Evolutionary conservation across 2,797 vertebrate genomes (phyloP).

Genomic region (Melanotaenia maccullochi): DNA sequence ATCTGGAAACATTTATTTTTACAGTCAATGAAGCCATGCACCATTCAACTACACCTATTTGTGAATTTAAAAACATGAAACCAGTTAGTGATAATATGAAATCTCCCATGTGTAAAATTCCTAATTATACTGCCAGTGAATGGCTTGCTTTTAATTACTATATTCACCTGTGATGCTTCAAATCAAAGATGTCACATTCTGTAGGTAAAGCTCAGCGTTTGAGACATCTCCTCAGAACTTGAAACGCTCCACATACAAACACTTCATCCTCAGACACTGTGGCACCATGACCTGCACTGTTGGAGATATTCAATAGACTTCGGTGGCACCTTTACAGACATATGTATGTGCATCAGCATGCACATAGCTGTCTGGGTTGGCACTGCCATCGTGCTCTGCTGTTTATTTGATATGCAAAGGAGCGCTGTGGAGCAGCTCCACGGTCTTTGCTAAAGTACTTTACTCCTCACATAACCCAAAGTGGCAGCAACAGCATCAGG

Average conservation of each 20-base stretch:
- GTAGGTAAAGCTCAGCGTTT: conserved; percentile 44
- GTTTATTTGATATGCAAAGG: conserved; percentile 87
- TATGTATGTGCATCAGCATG: conserved; percentile 50
- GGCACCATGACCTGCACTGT: conserved; percentile 63
- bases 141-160: conserved; percentile 66
- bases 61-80: conserved; percentile 57
- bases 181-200: conserved; percentile 61
- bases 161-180: conserved; percentile 66
- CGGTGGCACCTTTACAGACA: conserved; percentile 61
- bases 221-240: conserved; percentile 45
- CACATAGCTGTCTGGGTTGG: conserved; percentile 71
- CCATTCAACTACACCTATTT: conserved; percentile 59
- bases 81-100: conserved; percentile 50
- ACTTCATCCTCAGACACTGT: conserved; percentile 53
- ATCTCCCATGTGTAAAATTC: conserved; percentile 52
- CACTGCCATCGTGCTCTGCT: conserved; percentile 72
- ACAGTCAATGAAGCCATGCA: conserved; percentile 43
- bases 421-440: conserved; percentile 77
- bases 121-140: conserved; percentile 54
- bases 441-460: conserved; percentile 83
- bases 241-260: conserved; percentile 35
- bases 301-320: conserved; percentile 57
- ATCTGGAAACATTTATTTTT: conserved; percentile 48
- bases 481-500: conserved; percentile 82
- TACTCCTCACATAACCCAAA: conserved; percentile 85